These are phyloP conservation scores for Hippoglossus hippoglossus DNA, from an alignment of 2,797 vertebrate species.

Conservation along the genomic window DNA sequence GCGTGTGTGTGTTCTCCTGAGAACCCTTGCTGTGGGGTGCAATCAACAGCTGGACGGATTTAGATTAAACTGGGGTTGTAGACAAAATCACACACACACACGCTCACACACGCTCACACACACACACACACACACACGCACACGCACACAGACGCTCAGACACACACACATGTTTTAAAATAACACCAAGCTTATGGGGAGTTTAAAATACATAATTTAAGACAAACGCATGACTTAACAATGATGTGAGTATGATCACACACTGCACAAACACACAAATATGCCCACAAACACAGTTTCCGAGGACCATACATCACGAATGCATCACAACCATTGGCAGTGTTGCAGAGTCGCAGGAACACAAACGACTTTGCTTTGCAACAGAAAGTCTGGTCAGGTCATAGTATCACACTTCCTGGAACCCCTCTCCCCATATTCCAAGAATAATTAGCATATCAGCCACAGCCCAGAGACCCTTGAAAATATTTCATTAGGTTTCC, in stretches of 20 bases:
- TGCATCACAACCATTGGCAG: constrained; percentile 11
- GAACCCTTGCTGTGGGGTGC: constrained; percentile 22
- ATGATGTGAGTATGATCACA: no score
- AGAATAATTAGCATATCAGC: constrained; percentile 40
- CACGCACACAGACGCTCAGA: constrained; percentile 1
- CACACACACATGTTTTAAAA: not conserved
- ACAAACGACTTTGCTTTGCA: constrained; percentile 1
- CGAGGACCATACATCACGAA: not conserved
- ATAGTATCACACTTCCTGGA: not conserved
- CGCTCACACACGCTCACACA: constrained; percentile 4
- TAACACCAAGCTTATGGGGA: no score
- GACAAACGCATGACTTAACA: not conserved
- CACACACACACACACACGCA: not conserved
- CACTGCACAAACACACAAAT: no score
- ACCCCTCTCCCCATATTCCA: constrained; percentile 15
- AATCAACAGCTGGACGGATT: constrained; percentile 57
- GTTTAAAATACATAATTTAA: no score
- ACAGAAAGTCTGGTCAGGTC: constrained; percentile 1
- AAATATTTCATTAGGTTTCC: constrained; percentile 65
- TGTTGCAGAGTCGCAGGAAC: not conserved
- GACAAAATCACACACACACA: constrained; percentile 31
- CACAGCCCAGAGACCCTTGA: constrained; percentile 27
- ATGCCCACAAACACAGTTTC: not conserved
- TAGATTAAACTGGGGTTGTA: constrained; percentile 16
- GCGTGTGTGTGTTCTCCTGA: constrained; percentile 22